Evolutionary conservation across 64 coral and sea anemone species (phyloP).

Genomic region (Orbicella faveolata): DNA sequence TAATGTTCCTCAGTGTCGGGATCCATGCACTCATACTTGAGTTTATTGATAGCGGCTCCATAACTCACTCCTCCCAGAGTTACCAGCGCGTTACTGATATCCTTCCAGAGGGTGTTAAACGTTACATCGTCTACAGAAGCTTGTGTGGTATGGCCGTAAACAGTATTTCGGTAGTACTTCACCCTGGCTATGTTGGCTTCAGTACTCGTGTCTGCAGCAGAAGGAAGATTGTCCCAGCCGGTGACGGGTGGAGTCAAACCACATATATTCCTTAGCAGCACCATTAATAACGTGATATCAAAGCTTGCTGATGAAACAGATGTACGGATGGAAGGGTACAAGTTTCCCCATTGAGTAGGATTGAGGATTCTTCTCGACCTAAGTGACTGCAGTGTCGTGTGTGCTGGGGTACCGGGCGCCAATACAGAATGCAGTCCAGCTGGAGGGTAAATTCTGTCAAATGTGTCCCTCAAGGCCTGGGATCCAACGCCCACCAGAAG

Average conservation of each 20-base stretch:
- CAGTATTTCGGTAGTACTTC: background rate
- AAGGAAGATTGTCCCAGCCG: background rate
- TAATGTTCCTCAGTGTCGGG: background rate
- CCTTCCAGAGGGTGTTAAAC: background rate
- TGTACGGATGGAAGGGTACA: background rate
- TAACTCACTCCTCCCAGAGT: background rate
- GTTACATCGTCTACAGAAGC: conserved; percentile 15
- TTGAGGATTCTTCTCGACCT: background rate
- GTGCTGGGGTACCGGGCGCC: background rate
- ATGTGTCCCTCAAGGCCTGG: background rate
- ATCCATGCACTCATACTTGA: conserved; percentile 3
- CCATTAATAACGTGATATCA: background rate
- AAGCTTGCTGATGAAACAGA: background rate
- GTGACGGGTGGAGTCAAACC: background rate
- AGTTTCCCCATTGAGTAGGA: background rate
- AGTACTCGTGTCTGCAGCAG: too few relatives aligned
- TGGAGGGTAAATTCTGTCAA: conserved; percentile 13
- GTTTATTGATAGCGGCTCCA: background rate
- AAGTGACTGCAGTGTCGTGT: background rate
- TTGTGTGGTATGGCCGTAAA: background rate
- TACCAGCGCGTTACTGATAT: background rate
- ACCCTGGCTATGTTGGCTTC: too few relatives aligned
- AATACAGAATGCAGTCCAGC: background rate
- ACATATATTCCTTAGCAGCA: background rate
- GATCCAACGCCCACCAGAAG: conserved; percentile 20